A percentile compares a stretch with the other conserved stretches of the same genome.
Evolutionary conservation across 2,888 invertebrate species (phyloP).

Genomic region (Polydrusus pterygomalis): DNA sequence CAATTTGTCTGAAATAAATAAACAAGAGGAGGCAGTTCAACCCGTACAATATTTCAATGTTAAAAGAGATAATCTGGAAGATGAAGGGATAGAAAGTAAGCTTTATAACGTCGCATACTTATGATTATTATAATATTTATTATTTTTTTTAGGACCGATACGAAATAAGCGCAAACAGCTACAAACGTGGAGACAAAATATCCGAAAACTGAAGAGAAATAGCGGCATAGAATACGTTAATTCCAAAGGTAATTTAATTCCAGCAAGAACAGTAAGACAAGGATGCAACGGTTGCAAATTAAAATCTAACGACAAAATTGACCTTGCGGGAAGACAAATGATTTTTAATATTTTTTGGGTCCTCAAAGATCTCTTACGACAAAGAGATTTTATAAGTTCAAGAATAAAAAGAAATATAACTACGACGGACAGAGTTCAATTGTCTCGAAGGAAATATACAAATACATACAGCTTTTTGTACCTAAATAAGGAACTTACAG

Average conservation of each 20-base stretch:
- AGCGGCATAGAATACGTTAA: constrained; percentile 8
- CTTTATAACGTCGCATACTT: not conserved
- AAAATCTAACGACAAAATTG: constrained; percentile 9
- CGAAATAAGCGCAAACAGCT: constrained; percentile 4
- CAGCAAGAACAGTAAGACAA: constrained; percentile 3
- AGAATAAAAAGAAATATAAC: not conserved
- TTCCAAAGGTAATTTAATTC: constrained; percentile 12
- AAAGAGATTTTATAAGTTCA: constrained; percentile 23
- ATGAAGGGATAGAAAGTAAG: too few relatives aligned
- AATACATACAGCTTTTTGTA: constrained; percentile 7
- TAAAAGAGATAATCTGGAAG: too few relatives aligned
- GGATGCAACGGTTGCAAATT: constrained; percentile 14
- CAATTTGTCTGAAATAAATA: constrained; percentile 3
- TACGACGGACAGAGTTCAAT: constrained; percentile 5
- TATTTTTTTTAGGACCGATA: not conserved
- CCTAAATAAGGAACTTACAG: constrained; percentile 11
- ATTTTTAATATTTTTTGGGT: constrained; percentile 27
- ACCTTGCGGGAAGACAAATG: constrained; percentile 9
- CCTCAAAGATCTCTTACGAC: not conserved
- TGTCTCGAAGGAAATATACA: constrained; percentile 2
- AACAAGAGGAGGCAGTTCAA: not conserved
- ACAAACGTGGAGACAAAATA: not conserved
- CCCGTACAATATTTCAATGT: too few relatives aligned
- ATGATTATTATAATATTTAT: not conserved
- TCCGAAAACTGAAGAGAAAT: constrained; percentile 5